Evolutionary conservation across 2,113 vertebrate species (phyloP).

Genomic region (Scalopus aquaticus): DNA sequence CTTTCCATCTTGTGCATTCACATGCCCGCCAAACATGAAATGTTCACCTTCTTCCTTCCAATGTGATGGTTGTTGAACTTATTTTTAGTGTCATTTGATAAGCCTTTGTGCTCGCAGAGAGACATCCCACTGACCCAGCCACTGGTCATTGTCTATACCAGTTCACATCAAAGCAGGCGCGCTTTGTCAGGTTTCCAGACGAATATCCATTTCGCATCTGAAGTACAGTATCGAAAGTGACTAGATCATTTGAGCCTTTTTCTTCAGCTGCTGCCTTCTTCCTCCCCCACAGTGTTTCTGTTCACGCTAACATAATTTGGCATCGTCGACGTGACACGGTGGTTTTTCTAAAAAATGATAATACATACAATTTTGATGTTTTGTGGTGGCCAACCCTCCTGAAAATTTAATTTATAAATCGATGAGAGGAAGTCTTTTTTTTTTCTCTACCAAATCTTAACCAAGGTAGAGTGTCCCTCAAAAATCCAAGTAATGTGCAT

Average conservation of each 20-base stretch:
- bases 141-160: conserved; percentile 99
- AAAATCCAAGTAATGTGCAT: conserved; percentile 81
- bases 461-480: conserved; percentile 79
- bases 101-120: conserved; percentile 93
- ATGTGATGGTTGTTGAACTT: conserved; percentile 98
- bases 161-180: conserved; percentile 96
- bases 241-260: conserved; percentile 98
- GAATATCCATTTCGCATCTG: conserved; percentile 98
- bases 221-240: conserved; percentile 99
- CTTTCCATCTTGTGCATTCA: conserved; percentile 85
- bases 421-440: conserved; percentile 89
- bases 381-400: conserved; percentile 72
- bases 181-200: conserved; percentile 99
- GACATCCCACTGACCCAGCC: conserved; percentile 99
- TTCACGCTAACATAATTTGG: conserved; percentile 93
- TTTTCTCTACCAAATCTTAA: conserved; percentile 74
- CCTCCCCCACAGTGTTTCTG: conserved; percentile 91
- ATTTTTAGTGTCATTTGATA: conserved; percentile 99
- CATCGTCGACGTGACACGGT: conserved; percentile 92
- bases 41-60: conserved; percentile 87
- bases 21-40: conserved; percentile 89
- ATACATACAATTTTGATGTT: conserved; percentile 86
- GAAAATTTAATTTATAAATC: conserved; percentile 88
- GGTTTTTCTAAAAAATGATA: conserved; percentile 88
- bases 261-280: conserved; percentile 93